These are phyloP conservation scores for Sterna hirundo DNA, from an alignment of 2,113 vertebrate genomes.

Conservation along the genomic window DNA sequence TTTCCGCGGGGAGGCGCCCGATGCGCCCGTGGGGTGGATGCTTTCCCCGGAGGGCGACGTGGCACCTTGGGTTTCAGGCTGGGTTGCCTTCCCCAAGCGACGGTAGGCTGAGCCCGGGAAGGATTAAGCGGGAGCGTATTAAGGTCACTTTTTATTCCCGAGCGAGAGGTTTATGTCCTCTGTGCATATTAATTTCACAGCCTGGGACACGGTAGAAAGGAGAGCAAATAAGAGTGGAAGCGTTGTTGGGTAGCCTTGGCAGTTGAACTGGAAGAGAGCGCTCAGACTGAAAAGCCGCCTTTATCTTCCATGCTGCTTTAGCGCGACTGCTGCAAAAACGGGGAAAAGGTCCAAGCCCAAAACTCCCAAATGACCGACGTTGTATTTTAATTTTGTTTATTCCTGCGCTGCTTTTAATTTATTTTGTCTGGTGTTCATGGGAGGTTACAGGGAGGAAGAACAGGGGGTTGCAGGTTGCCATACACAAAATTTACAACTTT, in stretches of 20 bases:
- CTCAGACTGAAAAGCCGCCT: neutral
- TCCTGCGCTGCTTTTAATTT: neutral
- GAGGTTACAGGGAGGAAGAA: neutral
- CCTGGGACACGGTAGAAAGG: neutral
- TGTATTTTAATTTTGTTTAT: neutral
- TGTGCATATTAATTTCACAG: constrained; percentile 43
- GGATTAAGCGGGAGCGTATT: neutral
- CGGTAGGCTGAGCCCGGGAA: rapidly evolving
- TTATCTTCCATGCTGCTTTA: neutral
- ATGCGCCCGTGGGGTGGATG: rapidly evolving
- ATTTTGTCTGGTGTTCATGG: neutral
- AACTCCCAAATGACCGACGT: neutral
- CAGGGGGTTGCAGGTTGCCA: neutral
- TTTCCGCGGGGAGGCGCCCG: rapidly evolving
- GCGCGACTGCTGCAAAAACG: rapidly evolving
- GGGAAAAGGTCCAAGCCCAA: neutral
- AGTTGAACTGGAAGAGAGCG: neutral
- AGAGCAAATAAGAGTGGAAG: neutral
- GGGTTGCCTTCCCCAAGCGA: neutral
- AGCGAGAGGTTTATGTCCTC: neutral
- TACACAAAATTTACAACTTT: neutral
- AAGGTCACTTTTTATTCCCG: constrained; percentile 26
- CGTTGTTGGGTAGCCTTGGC: neutral
- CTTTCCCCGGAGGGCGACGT: neutral
- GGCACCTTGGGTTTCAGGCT: neutral